Evolutionary conservation across 2,113 vertebrate species (phyloP).

Genomic region (Prolemur simus): DNA sequence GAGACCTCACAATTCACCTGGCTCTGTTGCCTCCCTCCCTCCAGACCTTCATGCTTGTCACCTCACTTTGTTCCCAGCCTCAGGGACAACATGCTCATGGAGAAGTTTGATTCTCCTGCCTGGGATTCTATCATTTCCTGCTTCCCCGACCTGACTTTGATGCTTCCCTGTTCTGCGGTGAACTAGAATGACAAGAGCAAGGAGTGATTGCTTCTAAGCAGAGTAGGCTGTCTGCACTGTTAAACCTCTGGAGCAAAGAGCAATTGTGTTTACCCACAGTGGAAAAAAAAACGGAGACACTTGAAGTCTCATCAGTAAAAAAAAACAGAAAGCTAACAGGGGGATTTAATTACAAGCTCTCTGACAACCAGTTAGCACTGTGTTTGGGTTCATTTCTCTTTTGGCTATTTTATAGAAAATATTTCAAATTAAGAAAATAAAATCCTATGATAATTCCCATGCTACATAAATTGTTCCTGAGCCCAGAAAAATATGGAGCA

Average conservation of each 20-base stretch:
- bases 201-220: conserved; percentile 48
- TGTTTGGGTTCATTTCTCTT: conserved; percentile 41
- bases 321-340: conserved; percentile 55
- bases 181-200: conserved; percentile 65
- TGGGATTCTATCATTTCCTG: conserved; percentile 59
- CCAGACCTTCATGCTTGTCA: neutral
- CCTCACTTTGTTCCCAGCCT: neutral
- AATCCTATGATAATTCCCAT: conserved; percentile 44
- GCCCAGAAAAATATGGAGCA: conserved; percentile 28
- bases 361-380: neutral
- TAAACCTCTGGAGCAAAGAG: conserved; percentile 55
- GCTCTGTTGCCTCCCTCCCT: neutral
- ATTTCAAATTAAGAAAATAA: conserved; percentile 63
- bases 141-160: conserved; percentile 77
- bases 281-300: neutral
- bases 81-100: neutral
- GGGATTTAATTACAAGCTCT: conserved; percentile 42
- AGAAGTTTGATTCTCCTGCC: conserved; percentile 55
- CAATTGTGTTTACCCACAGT: conserved; percentile 57
- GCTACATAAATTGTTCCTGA: conserved; percentile 33
- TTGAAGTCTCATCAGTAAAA: conserved; percentile 52
- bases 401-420: conserved; percentile 53
- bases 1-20: neutral
- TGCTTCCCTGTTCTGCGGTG: conserved; percentile 42
- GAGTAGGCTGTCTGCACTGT: neutral